Percentiles rank a stretch among this genome's conserved stretches.
Conservation (phyloP, 2,113 vertebrate genomes). For the Ctenomys sociabilis region DNA sequence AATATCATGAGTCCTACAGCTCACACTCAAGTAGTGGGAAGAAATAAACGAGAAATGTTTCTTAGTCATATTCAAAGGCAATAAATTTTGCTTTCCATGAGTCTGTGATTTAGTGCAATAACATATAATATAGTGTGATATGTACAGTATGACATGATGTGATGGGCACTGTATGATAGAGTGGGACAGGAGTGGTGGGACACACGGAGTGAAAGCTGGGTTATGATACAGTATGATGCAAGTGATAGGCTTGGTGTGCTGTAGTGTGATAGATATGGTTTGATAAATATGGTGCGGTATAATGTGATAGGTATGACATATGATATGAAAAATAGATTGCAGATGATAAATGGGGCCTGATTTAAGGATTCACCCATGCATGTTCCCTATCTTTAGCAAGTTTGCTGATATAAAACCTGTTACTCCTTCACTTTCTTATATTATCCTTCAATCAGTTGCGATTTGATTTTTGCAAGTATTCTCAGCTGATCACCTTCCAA, state of each 20-base stretch:
- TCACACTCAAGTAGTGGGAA: not conserved
- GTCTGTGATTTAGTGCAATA: not conserved
- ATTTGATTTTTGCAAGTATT: not conserved
- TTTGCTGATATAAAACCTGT: not conserved
- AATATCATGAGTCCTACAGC: not conserved
- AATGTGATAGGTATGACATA: not conserved
- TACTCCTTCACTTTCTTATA: not conserved
- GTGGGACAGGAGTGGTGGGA: too few relatives aligned
- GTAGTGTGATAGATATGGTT: not conserved
- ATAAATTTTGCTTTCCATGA: not conserved
- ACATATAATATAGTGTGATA: not conserved
- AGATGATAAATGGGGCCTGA: not conserved
- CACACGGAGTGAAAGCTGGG: too few relatives aligned
- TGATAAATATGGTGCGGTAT: not conserved
- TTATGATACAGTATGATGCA: too few relatives aligned
- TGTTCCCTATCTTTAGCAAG: not conserved
- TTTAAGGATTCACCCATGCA: not conserved
- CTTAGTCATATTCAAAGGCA: not conserved
- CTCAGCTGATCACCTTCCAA: not conserved
- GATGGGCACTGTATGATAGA: not conserved
- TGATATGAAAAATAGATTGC: constrained; percentile 7
- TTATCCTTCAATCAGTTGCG: not conserved
- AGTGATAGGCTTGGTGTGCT: too few relatives aligned
- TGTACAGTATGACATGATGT: not conserved
- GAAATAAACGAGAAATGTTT: not conserved